A percentile compares a stretch with the other conserved stretches of the same genome.
Evolutionary conservation across 2,888 invertebrate species (phyloP).

Genomic region (Frankliniella intonsa): DNA sequence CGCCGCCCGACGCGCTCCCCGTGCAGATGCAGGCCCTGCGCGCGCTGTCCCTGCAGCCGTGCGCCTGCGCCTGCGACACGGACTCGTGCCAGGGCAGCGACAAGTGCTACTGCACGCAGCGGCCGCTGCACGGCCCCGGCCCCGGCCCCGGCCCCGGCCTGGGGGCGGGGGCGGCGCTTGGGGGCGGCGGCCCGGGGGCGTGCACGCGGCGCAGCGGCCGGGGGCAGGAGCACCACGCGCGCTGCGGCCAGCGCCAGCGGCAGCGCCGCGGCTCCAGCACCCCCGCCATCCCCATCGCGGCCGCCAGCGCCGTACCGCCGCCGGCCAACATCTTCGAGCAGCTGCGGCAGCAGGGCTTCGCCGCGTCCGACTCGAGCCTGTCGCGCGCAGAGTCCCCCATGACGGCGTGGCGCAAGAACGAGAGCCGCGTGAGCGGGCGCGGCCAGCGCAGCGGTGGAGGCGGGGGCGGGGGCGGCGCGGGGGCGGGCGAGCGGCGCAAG

Average conservation of each 20-base stretch:
- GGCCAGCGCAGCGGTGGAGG: neutral
- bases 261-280: conserved; percentile 44
- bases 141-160: neutral
- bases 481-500: neutral
- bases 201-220: neutral
- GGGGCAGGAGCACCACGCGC: conserved; percentile 22
- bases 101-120: conserved; percentile 69
- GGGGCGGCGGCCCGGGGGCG: neutral
- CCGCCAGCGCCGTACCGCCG: neutral
- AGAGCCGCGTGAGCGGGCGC: conserved; percentile 32
- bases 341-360: conserved; percentile 50
- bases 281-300: neutral
- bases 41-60: neutral
- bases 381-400: conserved; percentile 41
- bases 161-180: neutral
- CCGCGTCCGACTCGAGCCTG: conserved; percentile 44
- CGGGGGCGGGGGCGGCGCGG: neutral
- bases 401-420: conserved; percentile 39
- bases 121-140: conserved; percentile 37
- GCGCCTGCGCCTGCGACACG: conserved; percentile 69
- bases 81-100: conserved; percentile 83
- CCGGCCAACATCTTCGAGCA: conserved; percentile 49
- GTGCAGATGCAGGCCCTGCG: neutral
- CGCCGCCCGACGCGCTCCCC: conserved; percentile 5
- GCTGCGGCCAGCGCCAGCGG: conserved; percentile 29